Conservation (phyloP, 2,888 invertebrate genomes). For the Itoplectis maculator region DNA sequence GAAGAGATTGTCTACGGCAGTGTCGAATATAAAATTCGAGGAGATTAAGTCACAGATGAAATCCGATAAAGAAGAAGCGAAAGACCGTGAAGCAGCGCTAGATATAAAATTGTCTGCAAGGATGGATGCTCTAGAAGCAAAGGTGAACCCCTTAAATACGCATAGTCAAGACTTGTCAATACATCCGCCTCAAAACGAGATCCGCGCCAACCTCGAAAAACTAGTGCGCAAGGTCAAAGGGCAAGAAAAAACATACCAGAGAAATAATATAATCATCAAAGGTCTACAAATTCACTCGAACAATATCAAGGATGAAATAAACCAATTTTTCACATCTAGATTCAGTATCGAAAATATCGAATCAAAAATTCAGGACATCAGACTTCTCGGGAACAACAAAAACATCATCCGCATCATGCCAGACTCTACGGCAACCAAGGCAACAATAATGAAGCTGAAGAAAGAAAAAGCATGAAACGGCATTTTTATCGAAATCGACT, state of each 20-base stretch:
- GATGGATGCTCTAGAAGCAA: conserved; percentile 27
- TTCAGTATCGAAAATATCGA: conserved; percentile 41
- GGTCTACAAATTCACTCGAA: conserved; percentile 1
- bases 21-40: too few relatives aligned
- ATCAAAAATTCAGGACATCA: conserved; percentile 7
- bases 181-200: not conserved
- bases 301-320: conserved; percentile 18
- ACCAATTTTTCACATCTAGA: conserved; percentile 37
- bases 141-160: not conserved
- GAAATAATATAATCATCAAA: conserved; percentile 38
- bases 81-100: conserved; percentile 1
- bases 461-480: conserved; percentile 27
- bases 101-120: conserved; percentile 23
- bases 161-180: not conserved
- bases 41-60: not conserved
- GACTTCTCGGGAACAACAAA: conserved; percentile 2
- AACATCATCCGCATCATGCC: conserved; percentile 20
- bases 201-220: conserved; percentile 21
- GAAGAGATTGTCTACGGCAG: too few relatives aligned
- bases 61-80: conserved; percentile 15
- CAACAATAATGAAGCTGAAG: conserved; percentile 36
- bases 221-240: conserved; percentile 37
- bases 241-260: conserved; percentile 32
- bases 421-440: conserved; percentile 19
- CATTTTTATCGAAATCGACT: conserved; percentile 40